These are phyloP conservation scores for Globodera rostochiensis DNA, from an alignment of 1,140 invertebrate species.

Conservation along the genomic window DNA sequence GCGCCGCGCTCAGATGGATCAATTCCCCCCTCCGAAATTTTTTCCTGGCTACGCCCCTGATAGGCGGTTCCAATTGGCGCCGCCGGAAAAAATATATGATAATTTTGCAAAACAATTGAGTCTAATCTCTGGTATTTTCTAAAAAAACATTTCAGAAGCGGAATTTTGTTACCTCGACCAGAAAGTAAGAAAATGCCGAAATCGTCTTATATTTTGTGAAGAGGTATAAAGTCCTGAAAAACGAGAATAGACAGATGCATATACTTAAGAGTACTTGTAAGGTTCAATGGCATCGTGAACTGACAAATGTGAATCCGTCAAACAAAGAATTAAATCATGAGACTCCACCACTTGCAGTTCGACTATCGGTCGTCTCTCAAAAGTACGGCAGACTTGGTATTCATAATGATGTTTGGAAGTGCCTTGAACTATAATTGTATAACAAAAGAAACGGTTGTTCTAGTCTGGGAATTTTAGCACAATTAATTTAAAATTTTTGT, in stretches of 20 bases:
- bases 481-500: not conserved
- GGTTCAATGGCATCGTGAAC: constrained; percentile 44
- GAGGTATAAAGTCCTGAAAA: constrained; percentile 32
- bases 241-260: not conserved
- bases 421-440: constrained; percentile 2
- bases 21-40: too few species aligned
- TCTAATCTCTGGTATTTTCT: not conserved
- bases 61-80: too few species aligned
- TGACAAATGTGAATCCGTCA: constrained; percentile 40
- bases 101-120: constrained; percentile 15
- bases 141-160: not conserved
- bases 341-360: constrained; percentile 46
- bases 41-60: too few species aligned
- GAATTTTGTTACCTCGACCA: constrained; percentile 39
- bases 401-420: constrained; percentile 39
- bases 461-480: not conserved
- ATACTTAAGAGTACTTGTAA: constrained; percentile 15
- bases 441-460: constrained; percentile 3
- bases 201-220: constrained; percentile 46
- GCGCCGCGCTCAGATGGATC: too few species aligned
- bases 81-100: too few species aligned
- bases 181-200: constrained; percentile 38
- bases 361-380: constrained; percentile 43
- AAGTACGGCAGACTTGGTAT: constrained; percentile 41
- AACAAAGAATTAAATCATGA: constrained; percentile 42